Base-by-base conservation (phyloP, 1,140 invertebrate species). In the Leptopilina clavipes region DNA sequence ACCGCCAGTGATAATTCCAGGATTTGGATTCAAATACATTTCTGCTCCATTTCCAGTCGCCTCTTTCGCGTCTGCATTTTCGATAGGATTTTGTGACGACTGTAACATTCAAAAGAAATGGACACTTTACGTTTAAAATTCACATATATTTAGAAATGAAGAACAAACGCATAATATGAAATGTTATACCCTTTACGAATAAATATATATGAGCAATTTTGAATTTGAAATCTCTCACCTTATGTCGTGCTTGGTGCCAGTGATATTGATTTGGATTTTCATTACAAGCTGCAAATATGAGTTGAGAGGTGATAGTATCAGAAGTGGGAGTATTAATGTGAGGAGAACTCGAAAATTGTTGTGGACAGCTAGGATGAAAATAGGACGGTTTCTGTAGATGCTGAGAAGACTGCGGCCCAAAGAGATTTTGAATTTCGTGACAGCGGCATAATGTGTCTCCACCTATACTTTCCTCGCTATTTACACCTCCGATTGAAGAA, bases 61-160 rank as follows among this genome's bases (percentile, higher is more conserved):
- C 65, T 86, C 87, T 76, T 91, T 91, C 19, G 80, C 87, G 73
- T 87, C 85, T 71, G 87, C 85, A 77, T 87, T 85, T 74, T 89
- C 87, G 75, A 90, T 88, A 56, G 90, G 90, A 70, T 91, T 92
- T 85, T 92, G 91, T n/a, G 91, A 90, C 77, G 91, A 86, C 91
- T 92, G 89, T 5, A 90, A 91, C 74, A 84, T 65, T 82, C 76
- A 82, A 72, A 78, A 72, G 43, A 1, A 73, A 65, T 7, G 44
- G 12, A 56, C 18, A 78, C n/a, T 52, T 52, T 45, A 45, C 1
- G 3, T 14, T 45, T 17, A 3, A 52, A 0, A 17, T 52, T 52
- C 48, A 8, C n/a, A 17, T 0, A n/a, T 48, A 48, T 48, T 9
- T 14, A 44, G 3, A 17, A 17, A 17, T n/a, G 45, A 14, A n/a